These are phyloP conservation scores for Eupeodes luniger DNA, from an alignment of 2,888 invertebrate species.

Conservation along the genomic window DNA sequence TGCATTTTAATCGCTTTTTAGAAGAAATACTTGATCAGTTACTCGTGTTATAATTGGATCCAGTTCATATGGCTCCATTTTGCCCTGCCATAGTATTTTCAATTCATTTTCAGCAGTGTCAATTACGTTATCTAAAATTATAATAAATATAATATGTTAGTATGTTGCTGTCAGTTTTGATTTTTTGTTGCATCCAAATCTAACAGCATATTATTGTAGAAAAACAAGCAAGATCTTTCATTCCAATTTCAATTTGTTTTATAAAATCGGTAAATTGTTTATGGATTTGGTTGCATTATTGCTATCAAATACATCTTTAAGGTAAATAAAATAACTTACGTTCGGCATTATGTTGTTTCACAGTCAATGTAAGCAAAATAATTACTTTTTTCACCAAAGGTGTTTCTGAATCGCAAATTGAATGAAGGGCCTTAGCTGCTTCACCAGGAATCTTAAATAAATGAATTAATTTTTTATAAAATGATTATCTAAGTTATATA, in stretches of 20 bases:
- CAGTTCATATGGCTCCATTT: conserved; percentile 78
- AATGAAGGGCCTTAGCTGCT: conserved; percentile 85
- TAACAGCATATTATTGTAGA: too few relatives aligned
- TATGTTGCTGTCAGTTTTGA: too few relatives aligned
- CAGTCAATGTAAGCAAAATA: conserved; percentile 83
- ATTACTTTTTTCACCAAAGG: conserved; percentile 84
- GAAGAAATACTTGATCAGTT: conserved; percentile 80
- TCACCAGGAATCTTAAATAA: conserved; percentile 79
- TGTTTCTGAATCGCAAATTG: conserved; percentile 85
- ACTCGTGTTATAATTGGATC: conserved; percentile 82
- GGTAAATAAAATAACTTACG: conserved; percentile 17
- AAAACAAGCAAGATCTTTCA: too few relatives aligned
- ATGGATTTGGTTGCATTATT: not conserved
- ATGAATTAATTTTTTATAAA: not conserved
- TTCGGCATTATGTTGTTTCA: conserved; percentile 47
- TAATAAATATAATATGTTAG: not conserved
- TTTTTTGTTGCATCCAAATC: too few relatives aligned
- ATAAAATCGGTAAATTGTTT: too few relatives aligned
- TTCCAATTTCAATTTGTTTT: too few relatives aligned
- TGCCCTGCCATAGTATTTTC: conserved; percentile 79
- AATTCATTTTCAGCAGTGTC: conserved; percentile 79
- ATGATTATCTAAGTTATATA: too few relatives aligned
- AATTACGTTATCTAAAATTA: conserved; percentile 37
- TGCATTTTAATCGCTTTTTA: conserved; percentile 62
- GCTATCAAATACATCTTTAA: not conserved